Conservation (phyloP, 2,888 invertebrate species). For the Alitta virens region DNA sequence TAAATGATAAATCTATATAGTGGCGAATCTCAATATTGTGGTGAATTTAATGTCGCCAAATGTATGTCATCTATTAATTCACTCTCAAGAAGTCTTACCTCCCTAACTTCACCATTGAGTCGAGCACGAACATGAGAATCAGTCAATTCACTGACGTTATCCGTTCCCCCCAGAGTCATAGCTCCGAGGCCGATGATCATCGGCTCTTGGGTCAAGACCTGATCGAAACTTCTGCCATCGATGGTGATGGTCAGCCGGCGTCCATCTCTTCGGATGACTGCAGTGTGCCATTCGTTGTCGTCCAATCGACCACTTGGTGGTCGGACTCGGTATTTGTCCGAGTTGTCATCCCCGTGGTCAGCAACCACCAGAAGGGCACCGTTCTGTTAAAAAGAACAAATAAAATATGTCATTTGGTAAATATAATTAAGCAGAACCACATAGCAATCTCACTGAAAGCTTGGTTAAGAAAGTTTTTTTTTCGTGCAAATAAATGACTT, state of each 20-base stretch:
- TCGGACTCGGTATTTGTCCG: constrained; percentile 4
- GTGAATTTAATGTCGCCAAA: not conserved
- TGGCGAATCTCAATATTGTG: no score
- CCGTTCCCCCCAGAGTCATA: constrained; percentile 44
- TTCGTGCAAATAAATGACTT: no score
- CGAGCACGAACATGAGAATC: constrained; percentile 31
- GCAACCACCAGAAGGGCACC: constrained; percentile 38
- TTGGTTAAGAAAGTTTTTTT: no score
- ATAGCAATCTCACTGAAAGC: no score
- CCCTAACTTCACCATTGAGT: constrained; percentile 43
- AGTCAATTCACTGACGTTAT: constrained; percentile 32
- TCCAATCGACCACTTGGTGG: not conserved
- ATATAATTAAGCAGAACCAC: no score
- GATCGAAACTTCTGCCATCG: constrained; percentile 35
- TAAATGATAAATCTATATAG: no score
- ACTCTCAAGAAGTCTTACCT: constrained; percentile 32
- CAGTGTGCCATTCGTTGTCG: constrained; percentile 28
- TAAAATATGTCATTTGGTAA: no score
- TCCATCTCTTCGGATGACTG: constrained; percentile 16
- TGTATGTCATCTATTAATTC: not conserved
- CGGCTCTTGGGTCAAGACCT: constrained; percentile 23
- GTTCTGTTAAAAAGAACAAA: no score
- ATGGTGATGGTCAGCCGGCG: constrained; percentile 32
- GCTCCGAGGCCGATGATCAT: constrained; percentile 36
- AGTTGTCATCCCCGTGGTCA: constrained; percentile 30